A percentile compares a stretch with the other conserved stretches of the same genome.
Evolutionary conservation across 1,140 invertebrate genomes (phyloP).

Genomic region (Cephus cinctus): DNA sequence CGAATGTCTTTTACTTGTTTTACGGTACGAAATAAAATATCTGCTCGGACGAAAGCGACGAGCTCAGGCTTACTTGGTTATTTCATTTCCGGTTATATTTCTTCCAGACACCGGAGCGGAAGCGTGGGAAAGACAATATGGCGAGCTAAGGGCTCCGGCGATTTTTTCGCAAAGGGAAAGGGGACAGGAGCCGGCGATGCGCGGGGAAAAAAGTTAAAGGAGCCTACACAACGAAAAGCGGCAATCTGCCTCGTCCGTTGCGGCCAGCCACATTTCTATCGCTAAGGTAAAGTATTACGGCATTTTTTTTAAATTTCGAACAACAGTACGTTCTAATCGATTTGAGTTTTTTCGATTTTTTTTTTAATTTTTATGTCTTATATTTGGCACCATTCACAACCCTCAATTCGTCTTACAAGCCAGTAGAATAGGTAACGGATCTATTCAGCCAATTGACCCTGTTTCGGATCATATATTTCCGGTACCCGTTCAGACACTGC

Average conservation of each 20-base stretch:
- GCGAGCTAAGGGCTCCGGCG: not conserved
- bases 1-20: too few relatives aligned
- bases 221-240: conserved; percentile 34
- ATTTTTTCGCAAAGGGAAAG: not conserved
- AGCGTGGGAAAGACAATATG: not conserved
- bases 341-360: not conserved
- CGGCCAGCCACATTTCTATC: conserved; percentile 40
- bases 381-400: too few relatives aligned
- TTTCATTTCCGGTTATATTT: not conserved
- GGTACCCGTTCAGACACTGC: too few relatives aligned
- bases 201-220: conserved; percentile 31
- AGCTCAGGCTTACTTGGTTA: not conserved
- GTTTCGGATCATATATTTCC: too few relatives aligned
- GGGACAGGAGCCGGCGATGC: conserved; percentile 22
- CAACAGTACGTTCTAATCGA: too few relatives aligned
- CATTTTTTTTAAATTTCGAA: too few relatives aligned
- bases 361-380: conserved; percentile 2
- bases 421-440: too few relatives aligned
- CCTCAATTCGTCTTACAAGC: too few relatives aligned
- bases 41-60: not conserved
- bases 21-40: not conserved
- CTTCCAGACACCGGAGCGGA: not conserved
- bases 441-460: too few relatives aligned
- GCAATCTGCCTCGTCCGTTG: conserved; percentile 40
- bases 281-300: conserved; percentile 42